These are phyloP conservation scores for Trisateles emortualis DNA, from an alignment of 2,888 invertebrate species.

Conservation along the genomic window DNA sequence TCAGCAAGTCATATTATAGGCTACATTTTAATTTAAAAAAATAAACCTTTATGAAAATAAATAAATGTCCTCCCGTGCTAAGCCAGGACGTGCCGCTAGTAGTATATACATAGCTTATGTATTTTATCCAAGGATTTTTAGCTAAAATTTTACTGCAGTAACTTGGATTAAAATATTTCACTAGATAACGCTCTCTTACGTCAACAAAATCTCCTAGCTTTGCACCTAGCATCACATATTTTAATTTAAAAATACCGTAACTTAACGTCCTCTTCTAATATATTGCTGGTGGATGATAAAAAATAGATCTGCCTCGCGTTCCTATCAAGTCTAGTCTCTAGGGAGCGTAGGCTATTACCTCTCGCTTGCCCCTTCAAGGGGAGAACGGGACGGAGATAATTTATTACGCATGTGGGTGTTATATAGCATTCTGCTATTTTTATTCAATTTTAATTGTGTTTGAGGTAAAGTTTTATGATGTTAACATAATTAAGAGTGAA, in stretches of 20 bases:
- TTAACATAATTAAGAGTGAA: not conserved
- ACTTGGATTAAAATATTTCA: not conserved
- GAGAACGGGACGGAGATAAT: constrained; percentile 29
- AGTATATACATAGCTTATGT: no score
- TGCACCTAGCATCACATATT: constrained; percentile 4
- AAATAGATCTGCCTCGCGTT: constrained; percentile 30
- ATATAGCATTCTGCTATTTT: constrained; percentile 23
- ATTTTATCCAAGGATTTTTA: no score
- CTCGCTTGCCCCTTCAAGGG: constrained; percentile 1
- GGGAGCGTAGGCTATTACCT: constrained; percentile 33
- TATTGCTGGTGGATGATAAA: constrained; percentile 26
- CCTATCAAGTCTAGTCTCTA: constrained; percentile 34
- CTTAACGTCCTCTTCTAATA: constrained; percentile 12
- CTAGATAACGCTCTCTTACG: not conserved
- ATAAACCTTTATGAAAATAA: no score
- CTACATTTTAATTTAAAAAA: no score
- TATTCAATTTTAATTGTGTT: constrained; percentile 37
- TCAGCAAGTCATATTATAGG: no score
- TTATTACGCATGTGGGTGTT: constrained; percentile 32
- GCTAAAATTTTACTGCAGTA: not conserved
- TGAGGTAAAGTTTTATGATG: not conserved
- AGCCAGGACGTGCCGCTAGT: no score
- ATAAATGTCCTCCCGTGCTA: no score
- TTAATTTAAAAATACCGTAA: constrained; percentile 20
- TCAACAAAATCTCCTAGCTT: not conserved